phyloP scores from a whole-genome alignment of 2,797 vertebrate genomes.

The Garrulus glandarius region DNA sequence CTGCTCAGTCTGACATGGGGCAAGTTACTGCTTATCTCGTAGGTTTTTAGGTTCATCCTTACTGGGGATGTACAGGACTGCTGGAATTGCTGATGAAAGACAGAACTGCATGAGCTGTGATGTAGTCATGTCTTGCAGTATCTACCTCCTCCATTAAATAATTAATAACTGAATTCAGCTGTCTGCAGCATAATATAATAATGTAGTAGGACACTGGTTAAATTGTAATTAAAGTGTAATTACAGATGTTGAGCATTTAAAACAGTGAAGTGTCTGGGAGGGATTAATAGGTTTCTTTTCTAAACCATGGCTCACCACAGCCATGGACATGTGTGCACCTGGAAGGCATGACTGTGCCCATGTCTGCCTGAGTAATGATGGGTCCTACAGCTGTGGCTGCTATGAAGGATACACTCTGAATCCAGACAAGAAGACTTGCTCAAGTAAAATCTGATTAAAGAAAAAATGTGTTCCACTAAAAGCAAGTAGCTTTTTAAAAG shows the following conservation, averaged over 20 bases:
- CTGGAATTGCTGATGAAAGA: background rate
- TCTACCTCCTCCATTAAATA: background rate
- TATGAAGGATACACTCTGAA: conserved; percentile 82
- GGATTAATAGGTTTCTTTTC: background rate
- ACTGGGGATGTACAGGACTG: background rate
- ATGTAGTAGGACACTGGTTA: background rate
- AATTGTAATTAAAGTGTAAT: background rate
- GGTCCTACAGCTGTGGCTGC: conserved; percentile 83
- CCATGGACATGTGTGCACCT: conserved; percentile 71
- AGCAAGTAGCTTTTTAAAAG: background rate
- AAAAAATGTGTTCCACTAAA: background rate
- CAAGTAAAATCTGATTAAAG: conserved; percentile 72
- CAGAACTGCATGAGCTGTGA: background rate
- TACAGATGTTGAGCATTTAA: background rate
- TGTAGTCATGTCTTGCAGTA: background rate
- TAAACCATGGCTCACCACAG: conserved; percentile 10
- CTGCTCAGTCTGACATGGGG: background rate
- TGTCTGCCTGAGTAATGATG: conserved; percentile 78
- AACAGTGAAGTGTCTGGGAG: background rate
- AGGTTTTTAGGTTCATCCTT: background rate
- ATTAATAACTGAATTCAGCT: background rate
- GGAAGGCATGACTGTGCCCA: conserved; percentile 85
- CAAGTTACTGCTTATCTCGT: background rate
- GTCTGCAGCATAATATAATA: background rate
- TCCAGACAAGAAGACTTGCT: conserved; percentile 85